Conservation (phyloP, 2,888 invertebrate species). For the Dryococelus australis region DNA sequence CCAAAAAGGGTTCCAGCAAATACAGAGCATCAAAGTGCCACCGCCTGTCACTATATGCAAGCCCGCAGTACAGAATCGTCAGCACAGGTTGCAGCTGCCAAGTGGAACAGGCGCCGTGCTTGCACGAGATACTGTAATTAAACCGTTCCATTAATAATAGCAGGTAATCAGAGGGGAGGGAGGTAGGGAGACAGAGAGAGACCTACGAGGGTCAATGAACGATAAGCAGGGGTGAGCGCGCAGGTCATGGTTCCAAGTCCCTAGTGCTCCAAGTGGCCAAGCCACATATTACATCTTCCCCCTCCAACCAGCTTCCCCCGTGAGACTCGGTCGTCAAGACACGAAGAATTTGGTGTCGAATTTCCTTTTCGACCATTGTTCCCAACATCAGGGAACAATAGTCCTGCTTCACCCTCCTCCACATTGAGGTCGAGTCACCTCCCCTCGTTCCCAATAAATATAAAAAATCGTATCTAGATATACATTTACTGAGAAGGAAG, state of each 20-base stretch:
- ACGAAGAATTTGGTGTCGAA: background rate
- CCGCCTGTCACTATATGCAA: background rate
- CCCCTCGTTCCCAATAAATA: background rate
- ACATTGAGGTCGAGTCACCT: background rate
- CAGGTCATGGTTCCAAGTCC: background rate
- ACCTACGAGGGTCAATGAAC: background rate
- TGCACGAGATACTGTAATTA: background rate
- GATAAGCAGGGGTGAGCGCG: background rate
- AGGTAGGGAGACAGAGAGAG: background rate
- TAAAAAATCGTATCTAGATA: background rate
- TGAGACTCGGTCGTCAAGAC: background rate
- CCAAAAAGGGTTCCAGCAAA: background rate
- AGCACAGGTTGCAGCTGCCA: background rate
- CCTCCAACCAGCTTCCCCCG: no score
- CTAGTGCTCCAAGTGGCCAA: background rate
- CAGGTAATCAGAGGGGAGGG: background rate
- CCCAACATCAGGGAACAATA: background rate
- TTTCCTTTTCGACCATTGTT: conserved; percentile 2
- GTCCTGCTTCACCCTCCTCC: background rate
- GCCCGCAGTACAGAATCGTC: background rate
- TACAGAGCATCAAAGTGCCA: background rate
- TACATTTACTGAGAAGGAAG: background rate
- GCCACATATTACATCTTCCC: background rate
- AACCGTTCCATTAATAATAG: background rate
- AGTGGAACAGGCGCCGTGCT: background rate